A percentile compares a stretch with the other conserved stretches of the same genome.
phyloP scores from a whole-genome alignment of 2,888 invertebrate genomes.

The Himalopsyche anomala region DNA sequence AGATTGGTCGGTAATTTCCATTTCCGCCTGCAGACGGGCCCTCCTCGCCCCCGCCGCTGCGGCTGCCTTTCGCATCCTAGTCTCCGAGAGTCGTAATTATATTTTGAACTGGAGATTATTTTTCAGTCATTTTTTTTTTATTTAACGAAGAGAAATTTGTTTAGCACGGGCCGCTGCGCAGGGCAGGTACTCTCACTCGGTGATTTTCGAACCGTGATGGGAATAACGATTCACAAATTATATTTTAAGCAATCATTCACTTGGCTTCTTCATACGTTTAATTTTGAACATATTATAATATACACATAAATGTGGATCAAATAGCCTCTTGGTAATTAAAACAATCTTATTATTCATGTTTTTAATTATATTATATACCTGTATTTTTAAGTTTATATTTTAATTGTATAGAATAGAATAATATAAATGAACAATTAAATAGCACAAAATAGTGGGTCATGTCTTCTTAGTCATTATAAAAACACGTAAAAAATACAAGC shows the following conservation, averaged over 20 bases:
- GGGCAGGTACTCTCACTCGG: not conserved
- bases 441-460: no score
- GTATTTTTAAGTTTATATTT: no score
- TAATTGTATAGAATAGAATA: no score
- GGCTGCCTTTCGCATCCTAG: constrained; percentile 39
- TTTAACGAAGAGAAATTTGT: constrained; percentile 36
- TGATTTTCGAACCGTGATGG: not conserved
- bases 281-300: no score
- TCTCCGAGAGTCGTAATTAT: constrained; percentile 62
- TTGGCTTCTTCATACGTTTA: no score
- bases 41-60: constrained; percentile 49
- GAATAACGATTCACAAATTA: constrained; percentile 6
- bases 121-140: constrained; percentile 53
- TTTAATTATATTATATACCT: no score
- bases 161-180: constrained; percentile 30
- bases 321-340: no score
- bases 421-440: no score
- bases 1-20: constrained; percentile 80
- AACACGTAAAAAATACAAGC: no score
- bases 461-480: no score
- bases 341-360: no score
- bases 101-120: constrained; percentile 63
- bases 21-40: constrained; percentile 71
- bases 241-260: constrained; percentile 4
- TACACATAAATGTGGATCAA: no score